Evolutionary conservation across 1,140 invertebrate genomes (phyloP).

Genomic region (Aphaenogaster floridana): DNA sequence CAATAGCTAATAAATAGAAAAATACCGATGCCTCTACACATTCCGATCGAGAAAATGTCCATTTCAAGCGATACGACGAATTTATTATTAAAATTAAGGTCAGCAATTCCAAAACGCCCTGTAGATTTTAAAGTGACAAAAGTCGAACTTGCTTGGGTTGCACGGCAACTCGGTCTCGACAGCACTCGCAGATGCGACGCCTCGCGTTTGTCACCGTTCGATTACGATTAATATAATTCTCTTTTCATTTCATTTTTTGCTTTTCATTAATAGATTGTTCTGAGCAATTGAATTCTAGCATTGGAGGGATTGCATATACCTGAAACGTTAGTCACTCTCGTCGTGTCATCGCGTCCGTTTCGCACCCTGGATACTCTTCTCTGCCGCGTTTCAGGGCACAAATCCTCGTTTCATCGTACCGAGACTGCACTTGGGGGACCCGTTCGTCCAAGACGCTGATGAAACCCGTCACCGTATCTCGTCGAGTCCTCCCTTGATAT

Average conservation of each 20-base stretch:
- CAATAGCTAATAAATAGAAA: background rate
- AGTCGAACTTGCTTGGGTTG: conserved; percentile 15
- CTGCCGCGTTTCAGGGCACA: conserved; percentile 38
- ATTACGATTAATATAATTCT: conserved; percentile 70
- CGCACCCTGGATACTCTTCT: conserved; percentile 20
- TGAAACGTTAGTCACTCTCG: conserved; percentile 74
- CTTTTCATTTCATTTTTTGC: conserved; percentile 38
- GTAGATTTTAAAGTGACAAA: conserved; percentile 22
- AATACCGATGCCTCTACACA: background rate
- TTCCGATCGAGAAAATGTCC: too few species aligned
- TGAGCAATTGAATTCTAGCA: conserved; percentile 83
- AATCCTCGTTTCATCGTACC: conserved; percentile 18
- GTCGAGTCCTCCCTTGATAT: background rate
- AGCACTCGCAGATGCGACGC: conserved; percentile 58
- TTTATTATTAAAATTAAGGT: conserved; percentile 38
- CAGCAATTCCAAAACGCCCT: background rate
- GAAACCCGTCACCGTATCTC: background rate
- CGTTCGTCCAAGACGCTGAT: conserved; percentile 2
- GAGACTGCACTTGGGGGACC: background rate
- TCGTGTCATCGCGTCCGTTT: conserved; percentile 30
- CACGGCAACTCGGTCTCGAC: conserved; percentile 53
- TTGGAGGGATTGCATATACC: conserved; percentile 82
- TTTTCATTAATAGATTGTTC: conserved; percentile 77
- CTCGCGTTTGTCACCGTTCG: conserved; percentile 58
- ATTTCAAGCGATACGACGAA: background rate